phyloP scores from a whole-genome alignment of 2,113 vertebrate species.

The Zeus faber region DNA sequence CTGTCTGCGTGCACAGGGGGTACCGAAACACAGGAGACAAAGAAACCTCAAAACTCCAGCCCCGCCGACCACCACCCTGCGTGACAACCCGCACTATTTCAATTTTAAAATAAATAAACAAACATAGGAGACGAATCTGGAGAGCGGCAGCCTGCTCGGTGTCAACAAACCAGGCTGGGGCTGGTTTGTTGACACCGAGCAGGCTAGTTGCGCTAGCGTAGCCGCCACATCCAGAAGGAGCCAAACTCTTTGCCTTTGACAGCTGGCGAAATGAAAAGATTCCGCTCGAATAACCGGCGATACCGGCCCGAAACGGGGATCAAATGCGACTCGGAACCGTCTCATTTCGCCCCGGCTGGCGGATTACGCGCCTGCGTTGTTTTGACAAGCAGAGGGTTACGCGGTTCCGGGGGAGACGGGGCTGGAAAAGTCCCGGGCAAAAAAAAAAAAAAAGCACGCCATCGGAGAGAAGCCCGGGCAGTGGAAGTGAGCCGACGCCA shows the following conservation, averaged over 20 bases:
- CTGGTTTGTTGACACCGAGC: slow-evolving; percentile 71
- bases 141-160: slow-evolving; percentile 56
- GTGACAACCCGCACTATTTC: slow-evolving; percentile 2
- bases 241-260: slow-evolving; percentile 47
- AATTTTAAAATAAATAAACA: too few species aligned
- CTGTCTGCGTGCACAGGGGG: slow-evolving; percentile 14
- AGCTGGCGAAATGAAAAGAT: slow-evolving; percentile 18
- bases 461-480: background rate
- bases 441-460: slow-evolving; percentile 31
- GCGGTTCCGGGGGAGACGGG: slow-evolving; percentile 19
- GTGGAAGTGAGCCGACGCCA: background rate
- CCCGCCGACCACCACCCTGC: slow-evolving; percentile 24
- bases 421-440: slow-evolving; percentile 31
- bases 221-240: slow-evolving; percentile 37
- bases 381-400: slow-evolving; percentile 60
- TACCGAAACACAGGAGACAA: slow-evolving; percentile 54
- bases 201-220: slow-evolving; percentile 51
- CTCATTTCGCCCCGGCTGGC: slow-evolving; percentile 26
- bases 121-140: too few species aligned
- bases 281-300: background rate
- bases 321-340: background rate
- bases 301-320: background rate
- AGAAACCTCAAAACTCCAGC: slow-evolving; percentile 51
- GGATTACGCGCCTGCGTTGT: slow-evolving; percentile 51
- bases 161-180: slow-evolving; percentile 63